Conservation (phyloP, 2,113 vertebrate genomes). For the Sigmodon hispidus region DNA sequence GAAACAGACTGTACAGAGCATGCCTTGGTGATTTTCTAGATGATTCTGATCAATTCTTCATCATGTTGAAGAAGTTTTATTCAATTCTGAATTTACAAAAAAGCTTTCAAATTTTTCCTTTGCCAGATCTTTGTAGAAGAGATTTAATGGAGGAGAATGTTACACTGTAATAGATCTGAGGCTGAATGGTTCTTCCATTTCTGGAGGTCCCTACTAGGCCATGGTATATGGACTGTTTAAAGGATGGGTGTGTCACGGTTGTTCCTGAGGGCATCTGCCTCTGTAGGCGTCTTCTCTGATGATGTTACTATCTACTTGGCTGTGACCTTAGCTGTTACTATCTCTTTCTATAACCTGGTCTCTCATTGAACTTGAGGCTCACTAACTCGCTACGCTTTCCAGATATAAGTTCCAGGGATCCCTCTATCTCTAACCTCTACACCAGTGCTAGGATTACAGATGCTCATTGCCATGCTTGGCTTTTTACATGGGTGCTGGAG, state of each 20-base stretch:
- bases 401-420: background rate
- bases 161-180: background rate
- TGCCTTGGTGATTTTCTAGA: background rate
- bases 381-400: background rate
- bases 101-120: background rate
- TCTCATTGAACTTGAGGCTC: background rate
- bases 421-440: background rate
- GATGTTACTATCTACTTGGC: background rate
- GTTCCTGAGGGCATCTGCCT: background rate
- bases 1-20: background rate
- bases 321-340: too few species aligned
- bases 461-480: too few species aligned
- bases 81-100: slow-evolving; percentile 17
- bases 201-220: background rate
- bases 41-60: background rate
- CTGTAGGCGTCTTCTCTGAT: background rate
- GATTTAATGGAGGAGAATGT: background rate
- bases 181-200: background rate
- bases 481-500: background rate
- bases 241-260: background rate
- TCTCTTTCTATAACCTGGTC: background rate
- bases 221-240: background rate
- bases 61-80: background rate
- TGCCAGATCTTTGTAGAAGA: background rate
- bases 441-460: background rate